phyloP scores from a whole-genome alignment of 2,797 vertebrate species.

The Carduelis carduelis region DNA sequence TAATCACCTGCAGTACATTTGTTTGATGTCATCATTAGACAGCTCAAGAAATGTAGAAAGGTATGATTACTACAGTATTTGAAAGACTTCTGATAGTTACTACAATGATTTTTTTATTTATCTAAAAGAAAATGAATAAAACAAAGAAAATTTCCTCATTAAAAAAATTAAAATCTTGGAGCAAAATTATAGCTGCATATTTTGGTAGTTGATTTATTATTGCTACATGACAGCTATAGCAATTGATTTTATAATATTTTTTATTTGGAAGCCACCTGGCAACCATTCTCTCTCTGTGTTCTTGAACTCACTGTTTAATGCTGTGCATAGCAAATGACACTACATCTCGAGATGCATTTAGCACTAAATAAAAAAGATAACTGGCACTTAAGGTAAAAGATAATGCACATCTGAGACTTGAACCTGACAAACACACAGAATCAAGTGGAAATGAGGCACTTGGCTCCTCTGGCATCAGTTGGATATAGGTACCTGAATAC shows the following conservation, averaged over 20 bases:
- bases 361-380: background rate
- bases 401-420: background rate
- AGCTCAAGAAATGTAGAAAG: constrained; percentile 13
- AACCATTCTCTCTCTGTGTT: background rate
- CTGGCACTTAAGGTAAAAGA: background rate
- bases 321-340: background rate
- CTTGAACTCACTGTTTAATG: background rate
- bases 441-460: background rate
- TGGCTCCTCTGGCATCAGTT: background rate
- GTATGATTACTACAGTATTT: background rate
- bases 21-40: constrained; percentile 53
- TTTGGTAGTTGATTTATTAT: background rate
- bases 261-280: background rate
- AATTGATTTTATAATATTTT: background rate
- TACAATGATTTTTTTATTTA: background rate
- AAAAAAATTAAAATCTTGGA: background rate
- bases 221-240: background rate
- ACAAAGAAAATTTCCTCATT: background rate
- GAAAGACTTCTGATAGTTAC: constrained; percentile 21
- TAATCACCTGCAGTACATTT: constrained; percentile 31
- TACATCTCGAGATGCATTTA: background rate
- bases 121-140: background rate
- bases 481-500: background rate
- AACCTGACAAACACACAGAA: background rate
- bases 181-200: background rate